phyloP scores from a whole-genome alignment of 2,113 vertebrate genomes.

The Orthonyx spaldingii region DNA sequence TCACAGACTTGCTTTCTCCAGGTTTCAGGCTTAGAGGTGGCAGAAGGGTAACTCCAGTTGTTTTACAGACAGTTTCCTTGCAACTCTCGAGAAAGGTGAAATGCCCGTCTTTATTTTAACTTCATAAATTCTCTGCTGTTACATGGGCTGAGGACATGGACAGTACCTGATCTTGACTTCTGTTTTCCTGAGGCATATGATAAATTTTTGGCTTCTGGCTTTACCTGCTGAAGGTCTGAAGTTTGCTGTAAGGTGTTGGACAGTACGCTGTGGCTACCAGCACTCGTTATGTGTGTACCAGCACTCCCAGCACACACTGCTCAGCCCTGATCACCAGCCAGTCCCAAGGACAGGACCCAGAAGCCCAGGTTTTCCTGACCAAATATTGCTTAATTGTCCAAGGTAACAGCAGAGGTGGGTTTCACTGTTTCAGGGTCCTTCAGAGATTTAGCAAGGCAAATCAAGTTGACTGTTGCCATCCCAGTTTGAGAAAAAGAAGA shows the following conservation, averaged over 20 bases:
- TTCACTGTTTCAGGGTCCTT: background rate
- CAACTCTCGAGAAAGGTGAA: background rate
- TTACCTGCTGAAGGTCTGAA: background rate
- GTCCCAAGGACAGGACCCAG: background rate
- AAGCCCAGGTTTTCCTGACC: background rate
- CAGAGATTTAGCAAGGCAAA: background rate
- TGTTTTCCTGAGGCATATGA: background rate
- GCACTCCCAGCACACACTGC: background rate
- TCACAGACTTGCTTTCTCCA: background rate
- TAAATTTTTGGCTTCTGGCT: background rate
- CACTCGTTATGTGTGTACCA: rapidly evolving
- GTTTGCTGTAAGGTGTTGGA: background rate
- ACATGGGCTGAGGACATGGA: background rate
- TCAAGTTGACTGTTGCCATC: background rate
- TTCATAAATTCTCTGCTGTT: background rate
- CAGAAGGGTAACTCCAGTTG: background rate
- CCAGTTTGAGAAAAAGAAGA: background rate
- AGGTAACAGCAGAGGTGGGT: background rate
- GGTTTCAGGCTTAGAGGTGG: background rate
- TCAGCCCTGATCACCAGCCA: background rate
- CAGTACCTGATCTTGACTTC: background rate
- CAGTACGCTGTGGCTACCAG: background rate
- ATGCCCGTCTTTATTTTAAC: background rate
- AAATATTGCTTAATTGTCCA: background rate
- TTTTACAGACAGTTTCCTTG: background rate